Conservation (phyloP, 2,888 invertebrate species). For the Nephrotoma flavescens region DNA sequence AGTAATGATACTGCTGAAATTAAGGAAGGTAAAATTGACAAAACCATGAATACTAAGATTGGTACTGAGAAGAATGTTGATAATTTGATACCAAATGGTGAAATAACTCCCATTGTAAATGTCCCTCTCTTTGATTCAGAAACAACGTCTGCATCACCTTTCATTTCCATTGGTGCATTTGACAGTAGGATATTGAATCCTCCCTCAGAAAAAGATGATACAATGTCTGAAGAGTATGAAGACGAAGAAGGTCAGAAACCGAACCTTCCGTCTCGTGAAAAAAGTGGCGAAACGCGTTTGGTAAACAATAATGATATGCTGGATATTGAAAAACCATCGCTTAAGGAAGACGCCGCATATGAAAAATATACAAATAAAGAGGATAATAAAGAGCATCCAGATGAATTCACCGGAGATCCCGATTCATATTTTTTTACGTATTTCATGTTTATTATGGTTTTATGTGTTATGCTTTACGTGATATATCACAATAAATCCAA, state of each 20-base stretch:
- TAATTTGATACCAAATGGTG: not conserved
- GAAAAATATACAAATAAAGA: not conserved
- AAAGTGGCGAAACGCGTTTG: not conserved
- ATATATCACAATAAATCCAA: conserved; percentile 50
- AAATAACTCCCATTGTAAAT: not conserved
- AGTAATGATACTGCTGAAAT: not conserved
- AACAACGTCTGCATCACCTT: not conserved
- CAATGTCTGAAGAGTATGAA: not conserved
- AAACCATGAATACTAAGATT: not conserved
- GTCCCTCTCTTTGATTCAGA: not conserved
- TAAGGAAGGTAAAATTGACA: not conserved
- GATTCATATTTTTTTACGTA: conserved; percentile 55
- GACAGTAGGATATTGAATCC: not conserved
- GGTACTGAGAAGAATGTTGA: not conserved
- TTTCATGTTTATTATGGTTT: conserved; percentile 43
- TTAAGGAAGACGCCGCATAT: not conserved
- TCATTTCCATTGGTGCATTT: not conserved
- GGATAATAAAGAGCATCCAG: conserved; percentile 4
- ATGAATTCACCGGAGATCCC: conserved; percentile 30
- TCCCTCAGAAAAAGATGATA: not conserved
- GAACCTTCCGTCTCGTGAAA: not conserved
- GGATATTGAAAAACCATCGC: not conserved
- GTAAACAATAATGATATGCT: not conserved
- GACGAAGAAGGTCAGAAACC: not conserved
- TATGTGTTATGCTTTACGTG: conserved; percentile 46